Base-by-base conservation (phyloP, 1,140 invertebrate species). In the Neoseiulus cucumeris region DNA sequence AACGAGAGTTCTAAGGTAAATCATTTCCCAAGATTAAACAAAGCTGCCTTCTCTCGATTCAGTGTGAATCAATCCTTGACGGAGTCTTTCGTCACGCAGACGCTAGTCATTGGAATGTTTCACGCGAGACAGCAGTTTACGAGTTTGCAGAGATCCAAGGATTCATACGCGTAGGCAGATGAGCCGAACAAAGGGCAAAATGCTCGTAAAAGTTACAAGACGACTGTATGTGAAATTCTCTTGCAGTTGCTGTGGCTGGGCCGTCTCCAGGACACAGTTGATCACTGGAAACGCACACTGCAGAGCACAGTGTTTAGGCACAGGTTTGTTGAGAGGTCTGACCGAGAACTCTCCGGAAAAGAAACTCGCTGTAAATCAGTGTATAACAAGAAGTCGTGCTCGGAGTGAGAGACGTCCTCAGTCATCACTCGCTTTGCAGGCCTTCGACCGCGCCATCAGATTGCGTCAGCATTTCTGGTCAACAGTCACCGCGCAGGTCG, bases 1-100 rank as follows among this genome's bases (percentile, higher is more conserved):
- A 76, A 73, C 41, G 79, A 82, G 66, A 72, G 74, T 65, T 70
- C 75, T 29, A 82, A 82, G 77, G 81, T 82, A 74, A 39, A 39
- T 39, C 9, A 4, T 39, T 9, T 9, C 4, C 33, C 33, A 9
- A 9, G 9, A 39, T 9, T 9, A 39, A 39, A 39, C 33, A 4
- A 4, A 39, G 33, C n/a, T n/a, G n/a, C n/a, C n/a, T n/a, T n/a
- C n/a, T n/a, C n/a, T n/a, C n/a, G n/a, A n/a, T n/a, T n/a, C n/a
- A n/a, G n/a, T n/a, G n/a, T n/a, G n/a, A n/a, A n/a, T n/a, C n/a
- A n/a, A n/a, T n/a, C n/a, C n/a, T n/a, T n/a, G n/a, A n/a, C n/a
- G n/a, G n/a, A 66, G 28, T 68, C 14, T 2, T 70, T 17, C 67
- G 42, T 55, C 12, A 22, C 65, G 20, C 18, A 12, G 6, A 25